Evolutionary conservation across 92 coral and sea anemone genomes (phyloP), one percentile per base, ranked within the genome.

Genomic region (Diadumene lineata): DNA sequence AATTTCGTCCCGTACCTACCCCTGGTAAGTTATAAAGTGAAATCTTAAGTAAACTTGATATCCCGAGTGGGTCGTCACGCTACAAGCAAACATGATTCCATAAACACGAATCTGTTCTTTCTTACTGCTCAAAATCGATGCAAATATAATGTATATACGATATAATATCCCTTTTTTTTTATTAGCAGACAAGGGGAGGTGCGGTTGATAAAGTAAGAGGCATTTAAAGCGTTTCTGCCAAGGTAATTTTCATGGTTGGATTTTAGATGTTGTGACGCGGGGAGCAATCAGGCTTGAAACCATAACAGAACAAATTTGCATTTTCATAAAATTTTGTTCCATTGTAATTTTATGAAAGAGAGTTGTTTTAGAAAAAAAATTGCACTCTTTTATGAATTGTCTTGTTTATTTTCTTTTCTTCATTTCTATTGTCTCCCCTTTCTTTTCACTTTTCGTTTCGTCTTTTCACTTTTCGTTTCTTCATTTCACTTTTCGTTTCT

Each of bases 51-150:
- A 28, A 3, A 62, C 23, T 62, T 30, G 68, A 62, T 62, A 62
- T 30, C 4, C 17, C 7, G 16, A 26, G 26, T 17, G 1, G 26
- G 43, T 28, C 68, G 68, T 62, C 30, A 62, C 68, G 68, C 68
- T 30, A 26, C 15, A 58, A 10, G 13, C 68, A 62, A 62, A 62
- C 43, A 62, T 53, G 19, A 21, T 43, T 13, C 6, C 0, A 6
- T 30, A 62, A 62, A 30, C 68, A 30, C 6, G 43, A 62, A 62
- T 62, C 68, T 62, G 64, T 58, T 58, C 64, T 10, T 22, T 26
- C 11, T 22, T 23, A 58, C 31, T 25, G 31, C 31, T 22, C 64
- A 9, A 15, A 16, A 38, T 21, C 19, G 19, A 23, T 53, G 19
- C 24, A 15, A 15, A 53, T 25, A 26, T 7, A 58, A 58, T 17